Evolutionary conservation across 2,888 invertebrate species (phyloP), one percentile per base, ranked within the genome.

Genomic region (Dasysyrphus tricinctus): DNA sequence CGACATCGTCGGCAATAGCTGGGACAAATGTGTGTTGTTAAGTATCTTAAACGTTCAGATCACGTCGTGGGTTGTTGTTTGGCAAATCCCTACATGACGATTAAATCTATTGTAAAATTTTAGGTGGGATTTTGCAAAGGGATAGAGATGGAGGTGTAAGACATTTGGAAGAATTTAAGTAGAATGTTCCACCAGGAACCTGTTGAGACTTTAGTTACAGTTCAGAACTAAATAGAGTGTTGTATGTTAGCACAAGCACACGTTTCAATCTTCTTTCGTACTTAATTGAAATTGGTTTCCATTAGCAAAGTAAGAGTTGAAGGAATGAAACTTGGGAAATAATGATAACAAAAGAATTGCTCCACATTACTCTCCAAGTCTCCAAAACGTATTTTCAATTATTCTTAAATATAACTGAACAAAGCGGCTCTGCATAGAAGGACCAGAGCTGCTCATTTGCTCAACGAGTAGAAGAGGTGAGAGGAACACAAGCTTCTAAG

Each of bases 61-160:
- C 83, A 83, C 83, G 83, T 84, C 39, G 14, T 14, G 42, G 19
- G 42, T 61, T 61, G 42, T 61, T 61, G 61, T 70, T 70, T 72
- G 63, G 75, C 42, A 72, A 84, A 78, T 74, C 56, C 69, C 63
- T 75, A 79, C n/a, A 51, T 84, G 65, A 51, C 70, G 57, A 74
- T 74, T 63, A 47, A 54, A 69, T 69, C 69, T 54, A 69, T 69
- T 69, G 49, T 37, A 34, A 77, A 67, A 67, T 57, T 67, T 37
- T 39, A 32, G 34, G 44, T 54, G 37, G 57, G 44, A 59, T 44
- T 54, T 59, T 5, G 16, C 4, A 32, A 19, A 24, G 11, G 4
- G 9, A 32, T 6, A 29, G 16, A 44, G 32, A 1, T 24, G 24
- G 3, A 44, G 34, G 32, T 16, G 7, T 8, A 65, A 47, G 65